Evolutionary conservation across 2,888 invertebrate species (phyloP).

Genomic region (Acrobasis consociella): DNA sequence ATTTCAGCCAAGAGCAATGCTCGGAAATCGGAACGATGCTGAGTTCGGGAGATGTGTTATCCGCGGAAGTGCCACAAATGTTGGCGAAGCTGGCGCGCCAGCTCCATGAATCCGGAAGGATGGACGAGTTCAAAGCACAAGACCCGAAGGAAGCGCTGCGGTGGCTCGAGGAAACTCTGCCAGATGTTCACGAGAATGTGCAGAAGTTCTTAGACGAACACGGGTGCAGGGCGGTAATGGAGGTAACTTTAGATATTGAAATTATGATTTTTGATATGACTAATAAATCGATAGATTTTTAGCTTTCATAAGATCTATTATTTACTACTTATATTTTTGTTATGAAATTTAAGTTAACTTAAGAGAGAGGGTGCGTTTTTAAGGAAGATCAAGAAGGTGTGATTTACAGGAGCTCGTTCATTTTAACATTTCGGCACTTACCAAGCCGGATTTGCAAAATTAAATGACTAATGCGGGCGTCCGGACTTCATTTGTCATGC

Average conservation of each 20-base stretch:
- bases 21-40: slow-evolving; percentile 87
- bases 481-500: too few relatives aligned
- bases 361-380: too few relatives aligned
- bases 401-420: too few relatives aligned
- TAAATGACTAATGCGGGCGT: too few relatives aligned
- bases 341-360: too few relatives aligned
- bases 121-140: slow-evolving; percentile 73
- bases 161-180: slow-evolving; percentile 83
- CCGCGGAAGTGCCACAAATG: slow-evolving; percentile 87
- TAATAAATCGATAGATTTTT: too few relatives aligned
- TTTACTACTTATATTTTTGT: too few relatives aligned
- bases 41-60: slow-evolving; percentile 87
- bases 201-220: slow-evolving; percentile 85
- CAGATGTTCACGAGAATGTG: slow-evolving; percentile 72
- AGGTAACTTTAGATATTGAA: slow-evolving; percentile 61
- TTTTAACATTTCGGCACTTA: too few relatives aligned
- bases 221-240: slow-evolving; percentile 87
- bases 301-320: too few relatives aligned
- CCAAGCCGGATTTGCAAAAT: too few relatives aligned
- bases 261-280: too few relatives aligned
- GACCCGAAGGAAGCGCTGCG: slow-evolving; percentile 72
- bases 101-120: slow-evolving; percentile 66
- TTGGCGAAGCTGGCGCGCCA: slow-evolving; percentile 69
- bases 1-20: slow-evolving; percentile 85
- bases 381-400: too few relatives aligned